Percentiles rank a stretch among this genome's conserved stretches.
Evolutionary conservation across 2,888 invertebrate genomes (phyloP).

Genomic region (Aleiodes leptofemur): DNA sequence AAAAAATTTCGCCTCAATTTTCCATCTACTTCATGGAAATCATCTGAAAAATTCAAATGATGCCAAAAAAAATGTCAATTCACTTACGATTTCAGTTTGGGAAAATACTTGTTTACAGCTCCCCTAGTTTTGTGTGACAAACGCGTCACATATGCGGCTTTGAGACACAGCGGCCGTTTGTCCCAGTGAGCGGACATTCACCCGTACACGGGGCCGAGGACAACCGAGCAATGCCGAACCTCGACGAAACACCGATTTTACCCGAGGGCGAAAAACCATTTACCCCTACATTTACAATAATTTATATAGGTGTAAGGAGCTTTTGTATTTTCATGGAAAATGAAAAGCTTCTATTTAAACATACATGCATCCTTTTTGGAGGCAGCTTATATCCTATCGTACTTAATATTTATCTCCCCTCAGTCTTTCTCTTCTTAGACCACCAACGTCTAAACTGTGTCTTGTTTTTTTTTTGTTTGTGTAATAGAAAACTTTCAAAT

Average conservation of each 20-base stretch:
- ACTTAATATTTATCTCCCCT: too few species aligned
- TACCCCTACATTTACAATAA: not conserved
- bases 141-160: slow-evolving; percentile 53
- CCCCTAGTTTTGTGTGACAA: slow-evolving; percentile 49
- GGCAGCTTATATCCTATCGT: too few species aligned
- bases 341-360: too few species aligned
- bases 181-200: slow-evolving; percentile 75
- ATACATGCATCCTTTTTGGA: too few species aligned
- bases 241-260: slow-evolving; percentile 51
- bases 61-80: not conserved
- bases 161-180: slow-evolving; percentile 66
- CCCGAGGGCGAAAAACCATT: slow-evolving; percentile 24
- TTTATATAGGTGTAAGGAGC: not conserved
- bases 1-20: not conserved
- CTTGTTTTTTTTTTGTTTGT: too few species aligned
- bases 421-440: too few species aligned
- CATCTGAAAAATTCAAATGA: not conserved
- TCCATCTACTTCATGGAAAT: not conserved
- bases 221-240: slow-evolving; percentile 62
- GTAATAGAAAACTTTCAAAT: not conserved
- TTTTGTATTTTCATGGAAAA: too few species aligned
- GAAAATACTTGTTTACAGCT: slow-evolving; percentile 42
- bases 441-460: too few species aligned
- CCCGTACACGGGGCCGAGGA: slow-evolving; percentile 70
- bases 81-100: slow-evolving; percentile 5